phyloP scores from a whole-genome alignment of 2,113 vertebrate genomes.

The Apteryx owenii region DNA sequence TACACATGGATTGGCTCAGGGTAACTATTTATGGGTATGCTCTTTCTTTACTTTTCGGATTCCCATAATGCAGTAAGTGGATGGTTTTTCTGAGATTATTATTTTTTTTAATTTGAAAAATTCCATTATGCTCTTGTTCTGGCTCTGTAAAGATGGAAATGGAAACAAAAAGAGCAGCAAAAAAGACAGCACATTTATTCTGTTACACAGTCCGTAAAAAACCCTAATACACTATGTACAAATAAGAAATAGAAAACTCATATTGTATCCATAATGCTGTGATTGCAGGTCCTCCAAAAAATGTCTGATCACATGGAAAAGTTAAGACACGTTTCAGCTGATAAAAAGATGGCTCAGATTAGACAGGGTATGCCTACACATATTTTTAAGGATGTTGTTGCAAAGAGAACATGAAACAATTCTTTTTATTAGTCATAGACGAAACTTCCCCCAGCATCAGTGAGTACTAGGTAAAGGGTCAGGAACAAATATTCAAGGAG shows the following conservation, averaged over 20 bases:
- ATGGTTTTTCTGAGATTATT: neutral
- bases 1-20: accelerated
- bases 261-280: neutral
- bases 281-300: neutral
- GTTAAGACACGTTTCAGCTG: neutral
- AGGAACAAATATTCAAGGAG: neutral
- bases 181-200: neutral
- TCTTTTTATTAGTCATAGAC: conserved; percentile 8
- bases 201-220: neutral
- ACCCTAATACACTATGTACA: neutral
- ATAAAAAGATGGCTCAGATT: neutral
- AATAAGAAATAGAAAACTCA: neutral
- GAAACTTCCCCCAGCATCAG: neutral
- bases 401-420: neutral
- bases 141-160: neutral
- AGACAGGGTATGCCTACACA: neutral
- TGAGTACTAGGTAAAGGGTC: neutral
- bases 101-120: neutral
- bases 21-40: too few species aligned
- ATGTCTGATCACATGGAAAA: neutral
- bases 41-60: neutral
- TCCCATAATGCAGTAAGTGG: neutral
- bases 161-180: neutral
- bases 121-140: neutral
- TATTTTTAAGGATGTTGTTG: conserved; percentile 3